Percentiles rank a stretch among this genome's conserved stretches.
Evolutionary conservation across 2,797 vertebrate species (phyloP).

Genomic region (Rhabdophis nuchalis): DNA sequence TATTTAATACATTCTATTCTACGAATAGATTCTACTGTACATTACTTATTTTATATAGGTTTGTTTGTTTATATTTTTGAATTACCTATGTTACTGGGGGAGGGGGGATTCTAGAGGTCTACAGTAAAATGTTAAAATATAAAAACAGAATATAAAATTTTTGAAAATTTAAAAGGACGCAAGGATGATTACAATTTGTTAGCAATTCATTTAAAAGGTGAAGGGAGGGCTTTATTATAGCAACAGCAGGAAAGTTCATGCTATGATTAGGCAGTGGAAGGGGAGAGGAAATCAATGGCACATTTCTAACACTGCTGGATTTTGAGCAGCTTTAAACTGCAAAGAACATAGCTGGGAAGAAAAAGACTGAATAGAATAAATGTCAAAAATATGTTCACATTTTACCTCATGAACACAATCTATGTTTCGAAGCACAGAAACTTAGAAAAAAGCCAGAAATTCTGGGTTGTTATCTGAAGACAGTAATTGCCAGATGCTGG

Average conservation of each 20-base stretch:
- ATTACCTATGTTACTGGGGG: not conserved
- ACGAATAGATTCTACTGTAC: not conserved
- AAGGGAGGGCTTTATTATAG: not conserved
- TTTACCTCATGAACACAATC: not conserved
- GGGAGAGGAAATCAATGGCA: constrained; percentile 3
- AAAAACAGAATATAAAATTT: not conserved
- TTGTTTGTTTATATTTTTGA: not conserved
- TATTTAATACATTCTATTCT: not conserved
- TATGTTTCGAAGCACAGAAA: not conserved
- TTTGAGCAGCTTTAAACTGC: not conserved
- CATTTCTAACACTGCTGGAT: not conserved
- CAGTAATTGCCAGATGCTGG: not conserved
- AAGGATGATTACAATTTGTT: not conserved
- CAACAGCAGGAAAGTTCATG: accelerated
- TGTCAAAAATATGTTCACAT: not conserved
- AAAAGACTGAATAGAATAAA: not conserved
- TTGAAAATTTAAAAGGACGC: not conserved
- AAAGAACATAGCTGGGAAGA: not conserved
- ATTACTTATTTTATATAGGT: not conserved
- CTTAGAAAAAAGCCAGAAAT: not conserved
- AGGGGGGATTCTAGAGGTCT: not conserved
- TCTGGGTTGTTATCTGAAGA: not conserved
- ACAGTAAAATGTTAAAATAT: not conserved
- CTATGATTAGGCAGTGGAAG: not conserved
- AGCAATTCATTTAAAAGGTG: not conserved